These are phyloP conservation scores for Embiotoca jacksoni DNA, from an alignment of 2,113 vertebrate species.

Conservation along the genomic window DNA sequence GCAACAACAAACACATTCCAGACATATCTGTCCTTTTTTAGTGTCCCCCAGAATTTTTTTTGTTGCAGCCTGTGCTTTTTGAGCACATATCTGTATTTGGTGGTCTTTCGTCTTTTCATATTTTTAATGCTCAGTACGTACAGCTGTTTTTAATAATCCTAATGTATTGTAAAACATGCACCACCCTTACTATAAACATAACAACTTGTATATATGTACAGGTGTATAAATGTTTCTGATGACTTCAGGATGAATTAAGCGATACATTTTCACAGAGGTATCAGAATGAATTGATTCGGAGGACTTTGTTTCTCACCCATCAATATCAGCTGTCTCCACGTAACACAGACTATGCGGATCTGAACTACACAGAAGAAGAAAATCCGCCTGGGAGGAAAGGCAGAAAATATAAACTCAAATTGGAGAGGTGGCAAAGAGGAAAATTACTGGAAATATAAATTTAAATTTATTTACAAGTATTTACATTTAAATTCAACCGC, in stretches of 20 bases:
- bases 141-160: not conserved
- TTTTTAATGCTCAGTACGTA: not conserved
- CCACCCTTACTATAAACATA: too few species aligned
- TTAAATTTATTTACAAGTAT: not conserved
- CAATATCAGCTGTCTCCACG: constrained; percentile 93
- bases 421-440: not conserved
- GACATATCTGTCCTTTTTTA: not conserved
- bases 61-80: not conserved
- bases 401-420: not conserved
- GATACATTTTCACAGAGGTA: not conserved
- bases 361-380: constrained; percentile 91
- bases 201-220: too few species aligned
- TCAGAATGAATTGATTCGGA: not conserved
- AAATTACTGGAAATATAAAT: not conserved
- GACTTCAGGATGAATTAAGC: too few species aligned
- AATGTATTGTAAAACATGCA: not conserved
- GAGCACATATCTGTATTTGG: not conserved
- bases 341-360: constrained; percentile 96
- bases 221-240: too few species aligned
- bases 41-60: not conserved
- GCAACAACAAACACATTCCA: too few species aligned
- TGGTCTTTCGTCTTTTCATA: not conserved
- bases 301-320: constrained; percentile 85
- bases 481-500: not conserved
- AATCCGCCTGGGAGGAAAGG: constrained; percentile 84